These are phyloP conservation scores for Malthinus flaveolus DNA, from an alignment of 2,888 invertebrate species.

Conservation along the genomic window DNA sequence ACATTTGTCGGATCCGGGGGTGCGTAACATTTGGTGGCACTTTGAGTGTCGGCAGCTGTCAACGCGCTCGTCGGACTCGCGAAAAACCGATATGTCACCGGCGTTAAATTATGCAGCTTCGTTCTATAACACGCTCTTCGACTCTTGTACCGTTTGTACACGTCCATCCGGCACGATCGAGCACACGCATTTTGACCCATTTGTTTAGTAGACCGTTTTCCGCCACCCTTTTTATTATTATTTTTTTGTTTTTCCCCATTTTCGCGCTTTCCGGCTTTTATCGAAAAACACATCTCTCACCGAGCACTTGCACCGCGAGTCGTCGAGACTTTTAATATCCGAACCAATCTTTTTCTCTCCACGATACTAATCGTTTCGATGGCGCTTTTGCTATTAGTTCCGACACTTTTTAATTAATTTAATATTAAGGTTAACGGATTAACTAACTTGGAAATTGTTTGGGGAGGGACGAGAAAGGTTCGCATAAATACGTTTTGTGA, in stretches of 20 bases:
- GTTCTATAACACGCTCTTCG: slow-evolving; percentile 30
- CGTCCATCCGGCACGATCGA: slow-evolving; percentile 13
- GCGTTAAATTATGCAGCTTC: slow-evolving; percentile 42
- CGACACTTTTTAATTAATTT: no score
- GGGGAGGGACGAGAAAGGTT: no score
- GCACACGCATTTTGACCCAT: slow-evolving; percentile 16
- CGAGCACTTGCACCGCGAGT: no score
- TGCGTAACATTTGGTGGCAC: slow-evolving; percentile 14
- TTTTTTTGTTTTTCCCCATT: slow-evolving; percentile 6
- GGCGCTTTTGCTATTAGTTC: no score
- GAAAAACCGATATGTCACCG: slow-evolving; percentile 31
- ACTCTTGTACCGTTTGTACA: slow-evolving; percentile 7
- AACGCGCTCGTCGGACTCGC: slow-evolving; percentile 11
- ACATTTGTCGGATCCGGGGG: slow-evolving; percentile 8
- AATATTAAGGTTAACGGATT: no score
- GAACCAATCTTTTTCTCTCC: no score
- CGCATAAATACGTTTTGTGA: no score
- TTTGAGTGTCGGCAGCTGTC: slow-evolving; percentile 24
- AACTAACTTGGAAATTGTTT: no score
- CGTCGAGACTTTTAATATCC: no score
- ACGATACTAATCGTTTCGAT: no score
- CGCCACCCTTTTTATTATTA: slow-evolving; percentile 12
- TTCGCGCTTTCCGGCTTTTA: slow-evolving; percentile 13
- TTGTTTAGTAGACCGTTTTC: slow-evolving; percentile 18
- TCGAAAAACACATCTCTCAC: slow-evolving; percentile 7